Evolutionary conservation across 2,888 invertebrate species (phyloP).

Genomic region (Corbicula japonica): DNA sequence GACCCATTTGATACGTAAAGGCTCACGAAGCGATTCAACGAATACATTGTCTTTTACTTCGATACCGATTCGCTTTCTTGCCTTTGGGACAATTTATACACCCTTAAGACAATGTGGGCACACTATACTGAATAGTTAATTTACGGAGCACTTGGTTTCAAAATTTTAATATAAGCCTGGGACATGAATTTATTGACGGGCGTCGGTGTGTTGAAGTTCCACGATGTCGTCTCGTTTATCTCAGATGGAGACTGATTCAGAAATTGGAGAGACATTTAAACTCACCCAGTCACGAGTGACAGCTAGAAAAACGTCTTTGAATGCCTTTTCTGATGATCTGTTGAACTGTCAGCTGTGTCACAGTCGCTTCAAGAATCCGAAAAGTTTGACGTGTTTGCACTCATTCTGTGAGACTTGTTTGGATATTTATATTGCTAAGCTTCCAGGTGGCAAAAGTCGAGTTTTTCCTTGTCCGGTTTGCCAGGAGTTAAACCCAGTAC

Average conservation of each 20-base stretch:
- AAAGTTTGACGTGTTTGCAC: constrained; percentile 59
- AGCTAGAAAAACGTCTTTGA: constrained; percentile 38
- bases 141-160: too few species aligned
- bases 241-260: constrained; percentile 46
- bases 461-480: constrained; percentile 65
- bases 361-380: constrained; percentile 66
- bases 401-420: constrained; percentile 65
- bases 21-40: background rate
- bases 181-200: background rate
- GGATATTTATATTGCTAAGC: constrained; percentile 60
- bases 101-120: too few species aligned
- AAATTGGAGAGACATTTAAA: constrained; percentile 61
- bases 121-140: too few species aligned
- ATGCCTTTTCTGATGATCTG: constrained; percentile 61
- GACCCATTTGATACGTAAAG: too few species aligned
- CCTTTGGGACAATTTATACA: background rate
- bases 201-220: background rate
- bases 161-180: background rate
- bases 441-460: constrained; percentile 53
- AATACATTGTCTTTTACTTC: constrained; percentile 6
- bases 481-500: constrained; percentile 52
- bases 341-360: constrained; percentile 63
- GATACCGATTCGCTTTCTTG: constrained; percentile 16
- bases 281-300: constrained; percentile 56
- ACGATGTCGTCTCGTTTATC: constrained; percentile 27